Conservation (phyloP, 2,888 invertebrate genomes). For the Timandra comae region DNA sequence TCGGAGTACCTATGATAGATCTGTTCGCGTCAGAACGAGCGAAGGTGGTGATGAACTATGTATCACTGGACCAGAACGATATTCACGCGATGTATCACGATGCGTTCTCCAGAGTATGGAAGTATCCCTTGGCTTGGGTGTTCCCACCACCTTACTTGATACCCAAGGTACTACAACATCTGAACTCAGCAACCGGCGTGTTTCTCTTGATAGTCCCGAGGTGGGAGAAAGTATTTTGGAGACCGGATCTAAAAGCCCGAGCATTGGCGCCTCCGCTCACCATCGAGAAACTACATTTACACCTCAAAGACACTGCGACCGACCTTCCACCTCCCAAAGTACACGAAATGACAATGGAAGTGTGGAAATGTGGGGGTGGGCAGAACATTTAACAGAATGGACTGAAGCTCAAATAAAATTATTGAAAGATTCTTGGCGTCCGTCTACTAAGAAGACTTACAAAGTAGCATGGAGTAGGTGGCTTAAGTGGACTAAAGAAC, state of each 20-base stretch:
- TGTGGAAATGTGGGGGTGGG: slow-evolving; percentile 29
- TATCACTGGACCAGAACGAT: slow-evolving; percentile 15
- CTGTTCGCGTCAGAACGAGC: slow-evolving; percentile 22
- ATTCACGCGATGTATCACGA: slow-evolving; percentile 15
- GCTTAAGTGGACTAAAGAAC: slow-evolving; percentile 12
- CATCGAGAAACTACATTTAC: slow-evolving; percentile 8
- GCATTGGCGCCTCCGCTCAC: slow-evolving; percentile 18
- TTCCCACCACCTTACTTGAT: slow-evolving; percentile 23
- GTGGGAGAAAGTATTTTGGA: slow-evolving; percentile 31
- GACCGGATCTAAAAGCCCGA: slow-evolving; percentile 26
- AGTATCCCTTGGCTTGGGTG: slow-evolving; percentile 20
- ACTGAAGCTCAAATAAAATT: slow-evolving; percentile 9
- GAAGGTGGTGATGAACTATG: slow-evolving; percentile 19
- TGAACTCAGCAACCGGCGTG: slow-evolving; percentile 20
- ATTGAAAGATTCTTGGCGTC: slow-evolving; percentile 12
- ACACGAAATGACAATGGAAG: slow-evolving; percentile 13
- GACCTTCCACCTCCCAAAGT: slow-evolving; percentile 15
- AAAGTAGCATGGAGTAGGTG: slow-evolving; percentile 20
- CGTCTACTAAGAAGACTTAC: slow-evolving; percentile 17
- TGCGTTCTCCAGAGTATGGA: slow-evolving; percentile 18
- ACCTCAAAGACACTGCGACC: slow-evolving; percentile 19
- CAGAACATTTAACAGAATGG: slow-evolving; percentile 11
- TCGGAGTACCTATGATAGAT: slow-evolving; percentile 15
- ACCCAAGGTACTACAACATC: slow-evolving; percentile 15
- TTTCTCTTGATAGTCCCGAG: slow-evolving; percentile 22